These are phyloP conservation scores for Ceryle rudis DNA, from an alignment of 2,797 vertebrate genomes.

Conservation along the genomic window DNA sequence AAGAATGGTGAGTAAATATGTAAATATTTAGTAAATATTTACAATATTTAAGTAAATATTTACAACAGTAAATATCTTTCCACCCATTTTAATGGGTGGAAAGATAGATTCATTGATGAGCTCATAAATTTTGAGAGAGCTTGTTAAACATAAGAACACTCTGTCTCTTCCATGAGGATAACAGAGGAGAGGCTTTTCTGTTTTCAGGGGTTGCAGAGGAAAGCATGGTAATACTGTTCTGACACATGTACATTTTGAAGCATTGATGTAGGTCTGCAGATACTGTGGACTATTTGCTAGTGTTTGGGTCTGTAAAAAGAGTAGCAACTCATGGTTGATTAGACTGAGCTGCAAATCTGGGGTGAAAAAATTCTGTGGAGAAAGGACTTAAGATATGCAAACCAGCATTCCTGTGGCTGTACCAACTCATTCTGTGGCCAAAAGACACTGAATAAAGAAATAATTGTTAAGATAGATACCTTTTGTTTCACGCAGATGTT, in stretches of 20 bases:
- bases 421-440: neutral
- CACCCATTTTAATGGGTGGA: neutral
- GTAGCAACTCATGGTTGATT: neutral
- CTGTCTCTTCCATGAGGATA: neutral
- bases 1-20: conserved; percentile 19
- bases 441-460: neutral
- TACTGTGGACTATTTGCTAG: neutral
- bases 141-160: neutral
- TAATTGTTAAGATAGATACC: neutral
- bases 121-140: neutral
- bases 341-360: neutral
- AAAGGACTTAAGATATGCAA: neutral
- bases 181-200: neutral
- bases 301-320: neutral
- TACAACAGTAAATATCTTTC: too few relatives aligned
- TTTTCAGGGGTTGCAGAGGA: neutral
- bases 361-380: neutral
- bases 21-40: too few relatives aligned
- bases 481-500: neutral
- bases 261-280: neutral
- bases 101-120: neutral
- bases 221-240: neutral
- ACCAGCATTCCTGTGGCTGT: neutral
- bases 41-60: too few relatives aligned
- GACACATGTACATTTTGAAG: neutral